Evolutionary conservation across 1,140 invertebrate species (phyloP), one percentile per base, ranked within the genome.

Genomic region (Nixonia krombeini): DNA sequence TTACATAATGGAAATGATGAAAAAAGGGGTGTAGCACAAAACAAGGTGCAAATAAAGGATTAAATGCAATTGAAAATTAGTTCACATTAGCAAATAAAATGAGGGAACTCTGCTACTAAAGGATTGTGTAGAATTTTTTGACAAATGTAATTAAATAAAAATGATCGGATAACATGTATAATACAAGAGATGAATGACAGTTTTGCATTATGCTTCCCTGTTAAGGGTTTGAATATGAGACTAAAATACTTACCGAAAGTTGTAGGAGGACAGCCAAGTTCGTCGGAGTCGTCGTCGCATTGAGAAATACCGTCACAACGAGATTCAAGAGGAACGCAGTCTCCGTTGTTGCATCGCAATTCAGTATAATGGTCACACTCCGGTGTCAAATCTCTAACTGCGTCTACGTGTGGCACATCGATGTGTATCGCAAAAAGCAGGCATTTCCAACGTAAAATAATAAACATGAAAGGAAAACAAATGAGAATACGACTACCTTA

Each of bases 201-300:
- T 21, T 3, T 21, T 2, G 6, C 21, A 21, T 3, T 21, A 6
- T 21, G 2, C 21, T 21, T 21, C 21, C 6, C 6, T 21, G 21
- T 2, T 2, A 21, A 6, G 6, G 6, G 21, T 21, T 2, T 21
- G 6, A 28, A 40, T n/a, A n/a, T n/a, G 4, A 57, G 55, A 25
- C 45, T 31, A 33, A 9, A 41, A 52, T 64, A 73, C 63, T 70
- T 42, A 73, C 71, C 45, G n/a, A 51, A 25, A 37, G 50, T 51
- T 4, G 53, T 4, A 9, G 45, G 12, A 16, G 59, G 68, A 47
- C 85, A 86, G 12, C 75, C 78, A 4, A 70, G 16, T 76, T 89
- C 88, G 68, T 89, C 88, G 13, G 84, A 84, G 21, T 76, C 74
- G 51, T 89, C 87, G 4, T 59, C 47, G 70, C 89, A 90, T 49